phyloP scores from a whole-genome alignment of 2,888 invertebrate genomes.

The Pocota personata region DNA sequence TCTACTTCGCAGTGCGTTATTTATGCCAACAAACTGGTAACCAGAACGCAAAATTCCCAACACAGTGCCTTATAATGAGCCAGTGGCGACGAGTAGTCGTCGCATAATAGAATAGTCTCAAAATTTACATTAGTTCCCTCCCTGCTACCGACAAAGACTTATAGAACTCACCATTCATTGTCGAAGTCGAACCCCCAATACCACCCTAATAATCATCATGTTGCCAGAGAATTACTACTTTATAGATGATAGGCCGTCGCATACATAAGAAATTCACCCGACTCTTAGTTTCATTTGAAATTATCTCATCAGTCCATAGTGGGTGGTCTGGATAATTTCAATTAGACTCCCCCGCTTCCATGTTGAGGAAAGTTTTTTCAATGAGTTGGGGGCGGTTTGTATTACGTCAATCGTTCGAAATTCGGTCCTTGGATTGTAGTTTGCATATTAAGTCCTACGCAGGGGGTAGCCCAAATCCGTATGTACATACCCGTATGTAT shows the following conservation, averaged over 20 bases:
- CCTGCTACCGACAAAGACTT: not conserved
- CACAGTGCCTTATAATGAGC: constrained; percentile 29
- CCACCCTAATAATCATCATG: constrained; percentile 12
- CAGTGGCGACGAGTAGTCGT: constrained; percentile 54
- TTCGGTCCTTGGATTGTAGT: not conserved
- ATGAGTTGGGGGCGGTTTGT: not conserved
- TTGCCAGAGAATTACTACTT: constrained; percentile 34
- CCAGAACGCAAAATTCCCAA: constrained; percentile 31
- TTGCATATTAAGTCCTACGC: not conserved
- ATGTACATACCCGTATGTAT: no score
- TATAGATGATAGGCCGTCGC: constrained; percentile 9
- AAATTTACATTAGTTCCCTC: constrained; percentile 32
- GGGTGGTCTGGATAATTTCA: constrained; percentile 25
- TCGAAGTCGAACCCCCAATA: not conserved
- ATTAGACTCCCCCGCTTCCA: not conserved
- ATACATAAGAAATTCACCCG: constrained; percentile 3
- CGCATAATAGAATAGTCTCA: constrained; percentile 57
- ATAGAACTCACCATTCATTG: not conserved
- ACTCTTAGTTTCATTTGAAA: constrained; percentile 15
- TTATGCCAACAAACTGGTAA: constrained; percentile 7
- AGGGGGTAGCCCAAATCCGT: not conserved
- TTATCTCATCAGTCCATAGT: constrained; percentile 37
- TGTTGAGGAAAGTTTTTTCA: not conserved
- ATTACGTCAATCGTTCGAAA: constrained; percentile 4
- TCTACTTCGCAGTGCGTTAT: constrained; percentile 3